Evolutionary conservation across 37 sponge, comb jelly and placozoan species (phyloP).

Genomic region (Hormiphora californensis): DNA sequence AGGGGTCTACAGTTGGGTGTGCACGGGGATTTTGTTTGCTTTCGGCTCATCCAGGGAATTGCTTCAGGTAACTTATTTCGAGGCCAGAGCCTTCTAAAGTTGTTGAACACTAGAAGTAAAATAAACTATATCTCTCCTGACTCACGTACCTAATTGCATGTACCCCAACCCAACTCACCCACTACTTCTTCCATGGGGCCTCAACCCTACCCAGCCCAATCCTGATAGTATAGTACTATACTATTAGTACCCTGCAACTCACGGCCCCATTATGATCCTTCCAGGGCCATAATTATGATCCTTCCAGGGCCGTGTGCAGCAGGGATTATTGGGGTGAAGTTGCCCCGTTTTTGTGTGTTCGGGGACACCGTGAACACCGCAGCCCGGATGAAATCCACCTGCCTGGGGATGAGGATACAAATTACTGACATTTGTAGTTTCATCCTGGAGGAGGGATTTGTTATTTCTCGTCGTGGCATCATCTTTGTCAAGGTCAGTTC

Average conservation of each 20-base stretch:
- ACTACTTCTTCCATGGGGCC: too few species aligned
- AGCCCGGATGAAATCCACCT: constrained; percentile 41
- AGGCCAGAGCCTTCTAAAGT: too few species aligned
- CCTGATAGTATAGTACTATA: too few species aligned
- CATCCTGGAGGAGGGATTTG: constrained; percentile 43
- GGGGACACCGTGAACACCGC: constrained; percentile 53
- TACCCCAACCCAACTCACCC: too few species aligned
- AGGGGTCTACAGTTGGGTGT: constrained; percentile 44
- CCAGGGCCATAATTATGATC: too few species aligned
- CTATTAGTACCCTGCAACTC: too few species aligned
- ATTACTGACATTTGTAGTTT: constrained; percentile 42
- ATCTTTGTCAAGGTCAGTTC: constrained; percentile 21
- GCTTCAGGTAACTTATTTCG: constrained; percentile 40
- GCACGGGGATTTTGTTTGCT: constrained; percentile 46
- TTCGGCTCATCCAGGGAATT: constrained; percentile 51
- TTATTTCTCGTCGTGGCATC: background rate
- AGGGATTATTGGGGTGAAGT: constrained; percentile 29
- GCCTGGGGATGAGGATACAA: constrained; percentile 42
- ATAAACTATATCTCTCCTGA: too few species aligned
- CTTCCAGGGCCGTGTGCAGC: constrained; percentile 47
- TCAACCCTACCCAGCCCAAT: too few species aligned
- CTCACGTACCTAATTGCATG: too few species aligned
- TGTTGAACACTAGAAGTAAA: too few species aligned
- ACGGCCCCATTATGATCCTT: too few species aligned
- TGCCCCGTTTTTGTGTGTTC: constrained; percentile 36